Conservation (phyloP, 2,113 vertebrate species). For the Aegithalos caudatus region DNA sequence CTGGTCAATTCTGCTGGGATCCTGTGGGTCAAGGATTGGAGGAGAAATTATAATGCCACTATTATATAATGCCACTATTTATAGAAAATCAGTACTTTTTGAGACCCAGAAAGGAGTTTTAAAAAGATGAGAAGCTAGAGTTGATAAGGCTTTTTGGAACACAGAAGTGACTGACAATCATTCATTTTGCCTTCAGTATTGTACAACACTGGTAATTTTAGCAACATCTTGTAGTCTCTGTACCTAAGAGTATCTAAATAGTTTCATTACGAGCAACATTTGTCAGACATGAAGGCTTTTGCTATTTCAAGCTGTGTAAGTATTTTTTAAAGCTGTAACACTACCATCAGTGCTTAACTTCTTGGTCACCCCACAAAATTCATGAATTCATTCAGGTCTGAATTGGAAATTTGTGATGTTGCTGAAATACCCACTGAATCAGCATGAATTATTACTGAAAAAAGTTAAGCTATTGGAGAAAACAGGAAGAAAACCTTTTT, state of each 20-base stretch:
- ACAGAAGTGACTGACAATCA: not conserved
- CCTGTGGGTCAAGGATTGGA: not conserved
- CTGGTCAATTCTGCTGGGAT: not conserved
- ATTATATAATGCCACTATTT: not conserved
- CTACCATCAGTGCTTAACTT: not conserved
- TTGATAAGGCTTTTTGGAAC: not conserved
- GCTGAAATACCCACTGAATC: not conserved
- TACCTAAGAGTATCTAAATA: constrained; percentile 2
- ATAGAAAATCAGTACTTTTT: not conserved
- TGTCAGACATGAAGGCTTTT: not conserved
- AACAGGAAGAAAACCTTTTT: not conserved
- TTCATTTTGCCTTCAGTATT: not conserved
- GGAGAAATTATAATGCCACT: not conserved
- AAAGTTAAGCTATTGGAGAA: not conserved
- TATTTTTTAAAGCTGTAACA: not conserved
- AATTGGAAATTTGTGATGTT: not conserved
- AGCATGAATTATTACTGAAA: not conserved
- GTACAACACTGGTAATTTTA: not conserved
- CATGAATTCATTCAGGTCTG: not conserved
- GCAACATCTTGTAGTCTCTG: not conserved
- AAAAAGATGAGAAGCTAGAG: not conserved
- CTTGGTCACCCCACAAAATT: not conserved
- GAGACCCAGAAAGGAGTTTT: not conserved
- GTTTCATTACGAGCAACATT: not conserved
- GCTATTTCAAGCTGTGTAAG: not conserved